Conservation (phyloP, 2,888 invertebrate species). For the Andrena fulva region DNA sequence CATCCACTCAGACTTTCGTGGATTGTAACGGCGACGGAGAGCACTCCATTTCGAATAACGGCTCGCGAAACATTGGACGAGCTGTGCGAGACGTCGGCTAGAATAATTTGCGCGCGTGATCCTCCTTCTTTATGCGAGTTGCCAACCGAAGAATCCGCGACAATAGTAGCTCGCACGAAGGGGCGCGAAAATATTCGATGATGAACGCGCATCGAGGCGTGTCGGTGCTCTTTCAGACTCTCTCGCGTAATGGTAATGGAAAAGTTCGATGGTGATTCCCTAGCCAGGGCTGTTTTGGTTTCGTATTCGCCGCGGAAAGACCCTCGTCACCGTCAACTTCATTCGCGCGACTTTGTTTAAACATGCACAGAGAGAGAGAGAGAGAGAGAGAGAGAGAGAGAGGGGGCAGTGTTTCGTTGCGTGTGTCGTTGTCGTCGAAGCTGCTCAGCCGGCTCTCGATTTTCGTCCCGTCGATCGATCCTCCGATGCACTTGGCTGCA, state of each 20-base stretch:
- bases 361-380: too few species aligned
- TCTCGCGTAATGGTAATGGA: neutral
- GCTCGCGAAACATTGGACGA: constrained; percentile 20
- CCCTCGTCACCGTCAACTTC: neutral
- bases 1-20: constrained; percentile 45
- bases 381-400: too few species aligned
- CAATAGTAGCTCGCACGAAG: neutral
- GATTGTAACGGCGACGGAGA: constrained; percentile 33
- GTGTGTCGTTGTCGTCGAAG: constrained; percentile 20
- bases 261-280: constrained; percentile 13
- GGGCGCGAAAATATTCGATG: neutral
- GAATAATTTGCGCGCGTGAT: constrained; percentile 17
- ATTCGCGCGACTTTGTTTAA: too few species aligned
- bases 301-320: neutral
- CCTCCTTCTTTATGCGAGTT: neutral
- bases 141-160: neutral
- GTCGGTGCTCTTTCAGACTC: too few species aligned
- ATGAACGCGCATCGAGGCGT: too few species aligned
- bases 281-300: too few species aligned
- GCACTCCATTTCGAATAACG: constrained; percentile 36
- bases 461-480: constrained; percentile 62
- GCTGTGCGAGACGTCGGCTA: neutral
- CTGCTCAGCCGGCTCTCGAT: constrained; percentile 34
- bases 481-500: constrained; percentile 58
- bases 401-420: constrained; percentile 11